Base-by-base conservation (phyloP, 1,140 invertebrate species). In the Thaumetopoea pityocampa region DNA sequence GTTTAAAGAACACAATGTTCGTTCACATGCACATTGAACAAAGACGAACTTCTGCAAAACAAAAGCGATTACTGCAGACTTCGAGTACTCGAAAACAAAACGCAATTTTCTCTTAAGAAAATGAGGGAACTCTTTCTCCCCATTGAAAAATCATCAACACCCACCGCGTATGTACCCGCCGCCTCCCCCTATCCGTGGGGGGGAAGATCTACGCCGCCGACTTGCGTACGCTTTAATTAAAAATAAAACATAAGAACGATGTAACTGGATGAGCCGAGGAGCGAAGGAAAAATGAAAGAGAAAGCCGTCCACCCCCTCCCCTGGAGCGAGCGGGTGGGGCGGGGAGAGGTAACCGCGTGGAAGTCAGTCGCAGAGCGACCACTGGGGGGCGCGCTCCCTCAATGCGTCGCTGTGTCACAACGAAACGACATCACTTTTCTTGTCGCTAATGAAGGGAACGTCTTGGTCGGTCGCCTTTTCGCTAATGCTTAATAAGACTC, bases 31-130 rank as follows among this genome's bases (percentile, higher is more conserved):
- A 63, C 55, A 41, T 35, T 43, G 61, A 62, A 59, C 56, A 58
- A 64, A 55, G 64, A 51, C 49, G 51, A 80, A 80, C 63, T 82
- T 76, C 47, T 41, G 67, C 67, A 59, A 73, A 83, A 83, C 79
- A 83, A 83, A 83, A 83, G 77, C 79, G 79, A 83, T 83, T 83
- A 83, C 79, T 67, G 80, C 72, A 82, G 78, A 83, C 76, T 79
- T 79, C 76, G 76, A 81, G 77, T 83, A 77, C 79, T 83, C 74
- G 79, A 83, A 83, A 83, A 83, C 77, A 83, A 83, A 83, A 83
- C 77, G 77, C 74, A 81, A 84, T 84, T 84, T 84, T 84, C 79
- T 80, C 79, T 84, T 83, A 84, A 84, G 79, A 84, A 84, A 84
- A 84, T 84, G 79, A 84, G 79, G 79, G 77, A 84, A 84, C 79